Base-by-base conservation (phyloP, 2,113 vertebrate species). In the Parotia lawesii region DNA sequence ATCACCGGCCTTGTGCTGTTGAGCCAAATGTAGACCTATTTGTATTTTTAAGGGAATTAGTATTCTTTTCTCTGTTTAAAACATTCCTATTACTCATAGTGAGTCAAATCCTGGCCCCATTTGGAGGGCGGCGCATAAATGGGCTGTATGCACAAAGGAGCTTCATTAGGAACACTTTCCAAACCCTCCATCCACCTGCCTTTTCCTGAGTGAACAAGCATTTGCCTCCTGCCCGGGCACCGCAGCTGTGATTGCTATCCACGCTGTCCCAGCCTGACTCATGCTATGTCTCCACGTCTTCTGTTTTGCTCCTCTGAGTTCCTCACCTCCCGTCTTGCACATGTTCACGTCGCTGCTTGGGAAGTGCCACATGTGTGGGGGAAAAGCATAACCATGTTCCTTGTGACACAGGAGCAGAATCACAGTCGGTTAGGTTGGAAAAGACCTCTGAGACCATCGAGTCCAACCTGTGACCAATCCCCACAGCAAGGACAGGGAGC, bases 1-100 rank as follows among this genome's bases (percentile, higher is more conserved):
- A 95, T 92, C 65, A 92, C 95, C 58, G 89, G 57, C 67, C 93
- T 85, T 61, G 67, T 44, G 38, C 67, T 20, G 50, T 54, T 42
- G 65, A 87, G 94, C 82, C 94, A 82, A 90, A 88, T 28, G 88
- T 22, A 83, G 93, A 57, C 71, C 93, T 83, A 56, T 71, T 54
- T 57, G 62, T 92, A 58, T 95, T 92, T 96, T 92, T 86, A 83
- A 80, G 86, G 50, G 79, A 90, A 83, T 83, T 90, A 38, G 58
- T 94, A 61, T 48, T 80, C 64, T 91, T 88, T 92, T 61, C 75
- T 90, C 83, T 45, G 62, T 88, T 93, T 86, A 62, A 93, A 95
- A 94, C 72, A 73, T 73, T 88, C 42, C 60, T 58, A 19, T 92
- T 92, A 84, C 75, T 96, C 93, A 93, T 20, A 53, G 44, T 89